A percentile compares a stretch with the other conserved stretches of the same genome.
phyloP scores from a whole-genome alignment of 2,888 invertebrate genomes.

The Scelioninae gen. 1 region DNA sequence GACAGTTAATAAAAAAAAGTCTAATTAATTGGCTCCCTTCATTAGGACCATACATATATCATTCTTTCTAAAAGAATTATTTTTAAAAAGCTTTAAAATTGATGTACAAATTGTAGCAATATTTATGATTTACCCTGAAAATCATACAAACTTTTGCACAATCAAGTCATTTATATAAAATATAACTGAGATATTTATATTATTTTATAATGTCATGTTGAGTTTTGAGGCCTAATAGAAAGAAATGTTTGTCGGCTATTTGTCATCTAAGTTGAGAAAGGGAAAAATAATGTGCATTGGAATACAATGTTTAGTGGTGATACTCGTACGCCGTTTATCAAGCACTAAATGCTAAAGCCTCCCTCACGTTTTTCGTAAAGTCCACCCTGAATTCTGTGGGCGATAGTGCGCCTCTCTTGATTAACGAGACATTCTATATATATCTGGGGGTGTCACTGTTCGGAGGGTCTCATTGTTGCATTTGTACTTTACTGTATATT shows the following conservation, averaged over 20 bases:
- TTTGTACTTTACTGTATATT: slow-evolving; percentile 78
- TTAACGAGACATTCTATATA: slow-evolving; percentile 64
- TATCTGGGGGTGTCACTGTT: slow-evolving; percentile 52
- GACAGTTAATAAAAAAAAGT: background rate
- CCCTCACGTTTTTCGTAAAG: slow-evolving; percentile 67
- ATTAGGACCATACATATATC: no score
- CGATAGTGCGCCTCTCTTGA: slow-evolving; percentile 80
- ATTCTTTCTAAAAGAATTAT: no score
- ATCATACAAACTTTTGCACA: no score
- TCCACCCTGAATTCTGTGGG: slow-evolving; percentile 65
- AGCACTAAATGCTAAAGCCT: slow-evolving; percentile 77
- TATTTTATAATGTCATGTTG: background rate
- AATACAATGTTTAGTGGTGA: slow-evolving; percentile 55
- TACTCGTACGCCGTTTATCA: slow-evolving; percentile 81
- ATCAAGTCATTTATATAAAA: no score
- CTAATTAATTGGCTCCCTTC: no score
- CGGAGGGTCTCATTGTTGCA: slow-evolving; percentile 78
- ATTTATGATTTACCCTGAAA: no score
- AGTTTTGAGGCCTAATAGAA: slow-evolving; percentile 28
- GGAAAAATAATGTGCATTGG: slow-evolving; percentile 38
- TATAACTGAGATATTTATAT: slow-evolving; percentile 3
- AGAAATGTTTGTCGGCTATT: slow-evolving; percentile 60
- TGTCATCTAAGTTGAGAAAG: slow-evolving; percentile 27
- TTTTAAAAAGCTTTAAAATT: no score
- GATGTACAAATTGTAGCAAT: no score